Evolutionary conservation across 1,140 invertebrate genomes (phyloP).

Genomic region (Gonioctena quinquepunctata): DNA sequence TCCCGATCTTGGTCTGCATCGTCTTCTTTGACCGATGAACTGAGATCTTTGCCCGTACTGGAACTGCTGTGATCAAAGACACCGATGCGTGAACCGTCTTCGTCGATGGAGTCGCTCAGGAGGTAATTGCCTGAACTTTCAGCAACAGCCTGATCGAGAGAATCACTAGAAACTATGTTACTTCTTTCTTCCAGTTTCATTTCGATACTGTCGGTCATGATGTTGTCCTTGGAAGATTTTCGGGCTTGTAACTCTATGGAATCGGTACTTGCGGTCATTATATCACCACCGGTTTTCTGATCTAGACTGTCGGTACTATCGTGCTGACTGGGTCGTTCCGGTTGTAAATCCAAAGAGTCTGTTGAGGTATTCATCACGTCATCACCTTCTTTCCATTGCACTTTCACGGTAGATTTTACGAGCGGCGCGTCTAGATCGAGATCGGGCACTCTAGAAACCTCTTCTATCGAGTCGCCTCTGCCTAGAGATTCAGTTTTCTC

Average conservation of each 20-base stretch:
- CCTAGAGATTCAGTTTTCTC: constrained; percentile 59
- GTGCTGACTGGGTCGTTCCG: constrained; percentile 52
- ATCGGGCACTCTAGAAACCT: constrained; percentile 58
- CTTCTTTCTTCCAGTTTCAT: constrained; percentile 51
- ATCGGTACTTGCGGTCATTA: constrained; percentile 67
- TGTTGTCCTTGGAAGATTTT: constrained; percentile 39
- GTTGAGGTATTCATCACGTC: constrained; percentile 65
- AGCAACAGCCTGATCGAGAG: constrained; percentile 54
- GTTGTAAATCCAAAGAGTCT: constrained; percentile 65
- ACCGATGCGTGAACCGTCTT: constrained; percentile 55
- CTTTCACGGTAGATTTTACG: constrained; percentile 40
- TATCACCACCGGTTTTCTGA: constrained; percentile 58
- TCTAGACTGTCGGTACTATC: constrained; percentile 66
- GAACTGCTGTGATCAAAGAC: constrained; percentile 56
- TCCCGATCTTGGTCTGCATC: constrained; percentile 52
- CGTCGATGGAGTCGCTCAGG: constrained; percentile 59
- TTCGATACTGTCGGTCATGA: constrained; percentile 60
- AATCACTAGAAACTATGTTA: constrained; percentile 57
- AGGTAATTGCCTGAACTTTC: constrained; percentile 38
- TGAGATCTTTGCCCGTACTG: constrained; percentile 56
- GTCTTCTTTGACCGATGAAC: constrained; percentile 57
- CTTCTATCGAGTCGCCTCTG: constrained; percentile 58
- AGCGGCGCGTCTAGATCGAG: constrained; percentile 57
- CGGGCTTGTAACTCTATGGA: constrained; percentile 63
- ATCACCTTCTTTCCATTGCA: constrained; percentile 51